Evolutionary conservation across 2,797 vertebrate genomes (phyloP).

Genomic region (Eurystomus glaucurus): DNA sequence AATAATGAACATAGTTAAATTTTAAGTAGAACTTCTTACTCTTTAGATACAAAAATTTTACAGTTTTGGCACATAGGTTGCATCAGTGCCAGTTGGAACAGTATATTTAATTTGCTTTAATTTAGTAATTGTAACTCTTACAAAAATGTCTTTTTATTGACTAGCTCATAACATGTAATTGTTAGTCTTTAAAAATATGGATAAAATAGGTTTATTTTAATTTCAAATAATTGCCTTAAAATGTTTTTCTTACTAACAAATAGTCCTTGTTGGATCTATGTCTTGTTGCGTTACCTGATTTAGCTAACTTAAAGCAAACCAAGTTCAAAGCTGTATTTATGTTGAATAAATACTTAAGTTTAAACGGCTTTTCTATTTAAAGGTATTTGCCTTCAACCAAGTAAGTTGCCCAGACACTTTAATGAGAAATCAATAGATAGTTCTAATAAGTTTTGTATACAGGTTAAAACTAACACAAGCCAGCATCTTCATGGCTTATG

Average conservation of each 20-base stretch:
- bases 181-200: not conserved
- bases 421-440: not conserved
- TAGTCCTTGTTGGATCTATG: not conserved
- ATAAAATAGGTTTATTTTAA: not conserved
- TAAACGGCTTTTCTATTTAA: not conserved
- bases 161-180: not conserved
- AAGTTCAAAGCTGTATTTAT: not conserved
- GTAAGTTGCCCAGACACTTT: not conserved
- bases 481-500: not conserved
- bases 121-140: constrained; percentile 30
- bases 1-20: constrained; percentile 5
- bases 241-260: not conserved
- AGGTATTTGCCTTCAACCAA: not conserved
- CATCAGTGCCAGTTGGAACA: constrained; percentile 3
- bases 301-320: not conserved
- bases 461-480: not conserved
- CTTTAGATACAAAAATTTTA: constrained; percentile 8
- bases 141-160: not conserved
- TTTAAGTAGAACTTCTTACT: constrained; percentile 48
- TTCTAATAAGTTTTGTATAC: not conserved
- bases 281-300: not conserved
- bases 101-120: constrained; percentile 41
- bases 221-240: not conserved
- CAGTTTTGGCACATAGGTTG: constrained; percentile 51
- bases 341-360: not conserved